Evolutionary conservation across 2,888 invertebrate species (phyloP).

Genomic region (Podotricha telesiphe): DNA sequence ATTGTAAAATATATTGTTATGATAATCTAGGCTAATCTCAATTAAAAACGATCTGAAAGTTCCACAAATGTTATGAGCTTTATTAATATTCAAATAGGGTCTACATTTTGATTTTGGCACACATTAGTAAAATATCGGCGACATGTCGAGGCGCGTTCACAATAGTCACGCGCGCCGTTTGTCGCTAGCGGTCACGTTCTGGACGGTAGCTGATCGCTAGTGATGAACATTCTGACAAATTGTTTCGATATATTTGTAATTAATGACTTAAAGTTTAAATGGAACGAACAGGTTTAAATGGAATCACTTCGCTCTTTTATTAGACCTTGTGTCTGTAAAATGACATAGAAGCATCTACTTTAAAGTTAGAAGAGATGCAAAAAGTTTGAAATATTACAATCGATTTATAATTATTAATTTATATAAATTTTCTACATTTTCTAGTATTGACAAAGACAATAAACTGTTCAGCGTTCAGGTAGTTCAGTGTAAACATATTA

Average conservation of each 20-base stretch:
- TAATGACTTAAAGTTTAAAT: conserved; percentile 43
- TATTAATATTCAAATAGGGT: conserved; percentile 5
- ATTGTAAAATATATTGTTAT: conserved; percentile 6
- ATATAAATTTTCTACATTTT: no score
- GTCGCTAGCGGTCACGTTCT: conserved; percentile 76
- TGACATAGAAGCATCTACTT: no score
- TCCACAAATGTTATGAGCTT: not conserved
- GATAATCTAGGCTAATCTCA: conserved; percentile 1
- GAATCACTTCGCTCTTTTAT: not conserved
- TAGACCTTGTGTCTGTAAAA: not conserved
- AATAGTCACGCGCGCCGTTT: conserved; percentile 77
- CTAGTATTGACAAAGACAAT: no score
- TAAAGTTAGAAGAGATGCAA: no score
- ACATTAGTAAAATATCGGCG: conserved; percentile 42
- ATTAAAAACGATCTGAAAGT: conserved; percentile 14
- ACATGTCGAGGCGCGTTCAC: conserved; percentile 66
- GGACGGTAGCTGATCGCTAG: conserved; percentile 68
- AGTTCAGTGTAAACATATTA: no score
- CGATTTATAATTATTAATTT: no score
- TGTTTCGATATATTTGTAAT: conserved; percentile 43
- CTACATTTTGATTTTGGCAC: conserved; percentile 35
- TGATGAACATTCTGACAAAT: conserved; percentile 45
- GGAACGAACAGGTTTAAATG: conserved; percentile 29
- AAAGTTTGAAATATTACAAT: no score
- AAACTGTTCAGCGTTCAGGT: no score